Percentiles rank a stretch among this genome's conserved stretches.
Conservation (phyloP, 2,797 vertebrate genomes). For the Heterohyrax brucei region DNA sequence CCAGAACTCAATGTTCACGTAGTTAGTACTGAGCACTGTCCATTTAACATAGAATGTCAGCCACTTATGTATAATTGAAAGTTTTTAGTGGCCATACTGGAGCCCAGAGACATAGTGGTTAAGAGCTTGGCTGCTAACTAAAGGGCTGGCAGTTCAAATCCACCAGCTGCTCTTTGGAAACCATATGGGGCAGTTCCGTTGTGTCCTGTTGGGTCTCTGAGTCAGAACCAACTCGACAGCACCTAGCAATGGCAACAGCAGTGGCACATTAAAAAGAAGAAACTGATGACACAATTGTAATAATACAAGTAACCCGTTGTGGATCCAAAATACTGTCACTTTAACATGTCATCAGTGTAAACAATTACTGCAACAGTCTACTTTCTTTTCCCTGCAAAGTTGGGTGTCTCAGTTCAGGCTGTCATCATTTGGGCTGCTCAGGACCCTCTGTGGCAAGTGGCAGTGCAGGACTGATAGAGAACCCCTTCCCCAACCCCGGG, state of each 20-base stretch:
- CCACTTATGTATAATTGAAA: background rate
- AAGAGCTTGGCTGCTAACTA: no score
- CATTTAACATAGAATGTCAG: background rate
- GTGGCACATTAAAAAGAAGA: background rate
- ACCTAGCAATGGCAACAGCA: no score
- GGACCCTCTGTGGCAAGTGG: fast-evolving
- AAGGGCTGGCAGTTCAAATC: no score
- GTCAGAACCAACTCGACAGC: no score
- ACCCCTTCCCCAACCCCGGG: background rate
- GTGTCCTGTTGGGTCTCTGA: no score
- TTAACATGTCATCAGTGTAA: background rate
- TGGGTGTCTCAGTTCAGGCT: background rate
- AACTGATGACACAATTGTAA: background rate
- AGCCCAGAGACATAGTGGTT: no score
- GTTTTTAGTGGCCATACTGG: background rate
- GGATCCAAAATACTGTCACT: background rate
- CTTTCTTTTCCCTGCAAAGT: background rate
- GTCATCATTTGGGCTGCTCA: background rate
- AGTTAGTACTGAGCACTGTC: background rate
- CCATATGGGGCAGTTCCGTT: no score
- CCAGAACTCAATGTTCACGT: background rate
- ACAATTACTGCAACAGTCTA: background rate
- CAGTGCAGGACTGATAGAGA: background rate
- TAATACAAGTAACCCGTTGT: background rate
- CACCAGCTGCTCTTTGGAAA: no score